Evolutionary conservation across 2,888 invertebrate species (phyloP).

Genomic region (Tinea pellionella): DNA sequence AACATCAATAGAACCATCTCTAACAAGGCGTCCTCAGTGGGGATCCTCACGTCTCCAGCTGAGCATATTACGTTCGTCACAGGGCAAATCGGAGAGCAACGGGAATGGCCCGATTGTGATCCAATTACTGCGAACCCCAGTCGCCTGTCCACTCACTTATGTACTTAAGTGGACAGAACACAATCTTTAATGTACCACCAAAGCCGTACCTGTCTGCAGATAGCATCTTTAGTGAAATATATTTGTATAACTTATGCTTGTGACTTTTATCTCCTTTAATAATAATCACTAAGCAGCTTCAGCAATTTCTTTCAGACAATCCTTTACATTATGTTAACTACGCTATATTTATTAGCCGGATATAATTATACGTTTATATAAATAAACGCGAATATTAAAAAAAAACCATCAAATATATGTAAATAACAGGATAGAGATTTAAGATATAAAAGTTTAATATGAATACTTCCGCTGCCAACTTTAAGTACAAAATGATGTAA

Average conservation of each 20-base stretch:
- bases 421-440: neutral
- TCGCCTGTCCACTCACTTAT: slow-evolving; percentile 52
- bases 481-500: neutral
- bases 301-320: no score
- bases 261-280: no score
- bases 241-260: no score
- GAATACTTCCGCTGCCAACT: neutral
- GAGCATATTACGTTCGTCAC: slow-evolving; percentile 43
- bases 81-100: slow-evolving; percentile 14
- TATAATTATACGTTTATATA: neutral
- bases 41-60: slow-evolving; percentile 18
- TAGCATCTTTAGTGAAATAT: neutral
- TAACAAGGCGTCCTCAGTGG: slow-evolving; percentile 10
- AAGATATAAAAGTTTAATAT: neutral
- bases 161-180: slow-evolving; percentile 55
- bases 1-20: slow-evolving; percentile 3
- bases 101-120: slow-evolving; percentile 48
- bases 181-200: slow-evolving; percentile 16
- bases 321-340: no score
- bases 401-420: neutral
- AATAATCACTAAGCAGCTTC: no score
- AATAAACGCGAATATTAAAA: neutral
- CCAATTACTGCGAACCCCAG: slow-evolving; percentile 46
- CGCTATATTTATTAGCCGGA: neutral
- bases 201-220: slow-evolving; percentile 1